Evolutionary conservation across 2,113 vertebrate species (phyloP), one percentile per base, ranked within the genome.

Genomic region (Anolis carolinensis): DNA sequence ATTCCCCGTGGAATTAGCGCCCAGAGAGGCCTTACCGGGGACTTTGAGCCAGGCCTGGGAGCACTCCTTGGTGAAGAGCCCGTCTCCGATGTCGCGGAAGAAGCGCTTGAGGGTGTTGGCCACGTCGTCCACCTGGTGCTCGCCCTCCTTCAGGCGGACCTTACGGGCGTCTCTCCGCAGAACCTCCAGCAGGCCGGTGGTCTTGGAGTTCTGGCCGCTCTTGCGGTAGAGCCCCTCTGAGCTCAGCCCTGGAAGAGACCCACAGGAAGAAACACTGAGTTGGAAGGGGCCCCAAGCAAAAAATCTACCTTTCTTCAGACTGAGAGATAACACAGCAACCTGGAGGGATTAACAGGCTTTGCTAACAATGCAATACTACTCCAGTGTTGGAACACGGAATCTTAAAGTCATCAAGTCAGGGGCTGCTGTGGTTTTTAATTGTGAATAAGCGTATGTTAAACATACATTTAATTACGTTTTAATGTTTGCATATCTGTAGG

Each of bases 211-310:
- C 94, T 98, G 98, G 0, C 98, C 98, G 0, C 98, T 98, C 93
- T 99, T 99, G 63, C 98, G 97, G 93, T 99, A 99, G 93, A 99
- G 98, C 7, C 98, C 98, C 90, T 99, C 98, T 0, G 98, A 99
- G 0, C 95, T 97, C 92, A 99, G 89, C 16, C 98, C 98, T 99
- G 87, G 0, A 9, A 70, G 0, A 2, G 34, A 27, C 23, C 4
- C 25, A 9, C 20, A 0, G 5, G 11, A 44, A 0, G 0, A 11
- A 1, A 21, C 2, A 13, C 59, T 2, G 59, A 6, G 27, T 5
- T 6, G 65, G 65, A 10, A 7, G 21, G 39, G 39, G 39, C 5
- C 39, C 39, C 39, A 44, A n/a, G n/a, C n/a, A n/a, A n/a, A n/a
- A n/a, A n/a, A n/a, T n/a, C n/a, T n/a, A n/a, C n/a, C n/a, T n/a